Base-by-base conservation (phyloP, 1,140 invertebrate genomes). In the Medauroidea extradentata region DNA sequence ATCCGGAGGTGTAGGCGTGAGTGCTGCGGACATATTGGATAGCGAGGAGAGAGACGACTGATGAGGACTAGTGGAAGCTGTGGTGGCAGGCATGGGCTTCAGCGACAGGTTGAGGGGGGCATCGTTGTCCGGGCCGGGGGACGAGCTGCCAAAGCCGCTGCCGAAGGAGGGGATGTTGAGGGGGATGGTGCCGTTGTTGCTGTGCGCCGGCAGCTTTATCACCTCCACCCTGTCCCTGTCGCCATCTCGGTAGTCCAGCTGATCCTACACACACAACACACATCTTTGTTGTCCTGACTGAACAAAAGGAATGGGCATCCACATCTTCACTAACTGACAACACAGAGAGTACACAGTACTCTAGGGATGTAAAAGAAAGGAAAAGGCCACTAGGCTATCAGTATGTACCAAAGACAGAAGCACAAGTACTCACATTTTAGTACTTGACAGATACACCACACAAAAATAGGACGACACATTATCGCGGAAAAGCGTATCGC, bases 101-200 rank as follows among this genome's bases (percentile, higher is more conserved):
- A 91, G 75, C 3, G 88, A 91, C 1, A 93, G 79, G 74, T 93
- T 91, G 16, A 93, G 78, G 0, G 90, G 90, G 0, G 86, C 83
- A 66, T 92, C 90, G 3, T 81, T 81, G 42, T 86, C 83, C 57
- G 79, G 77, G 38, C 24, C 34, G 18, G 18, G 52, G 57, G 39
- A 46, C 25, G 23, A 24, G 44, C 46, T 59, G 38, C 53, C 62
- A 39, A 38, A 56, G 50, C 50, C 50, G 1, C 27, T 2, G 4
- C 2, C 23, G 63, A 60, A 61, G 8, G 53, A 49, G 16, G 60
- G 60, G 16, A 57, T 57, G 24, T 57, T 57, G 16, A 61, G 60
- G 16, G 68, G 66, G 29, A 69, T 68, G 56, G 72, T 72, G 19
- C 74, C 74, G 60, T 76, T 77, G 13, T 73, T 75, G 16, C 24